Evolutionary conservation across 2,888 invertebrate species (phyloP).

Genomic region (Salticus scenicus): DNA sequence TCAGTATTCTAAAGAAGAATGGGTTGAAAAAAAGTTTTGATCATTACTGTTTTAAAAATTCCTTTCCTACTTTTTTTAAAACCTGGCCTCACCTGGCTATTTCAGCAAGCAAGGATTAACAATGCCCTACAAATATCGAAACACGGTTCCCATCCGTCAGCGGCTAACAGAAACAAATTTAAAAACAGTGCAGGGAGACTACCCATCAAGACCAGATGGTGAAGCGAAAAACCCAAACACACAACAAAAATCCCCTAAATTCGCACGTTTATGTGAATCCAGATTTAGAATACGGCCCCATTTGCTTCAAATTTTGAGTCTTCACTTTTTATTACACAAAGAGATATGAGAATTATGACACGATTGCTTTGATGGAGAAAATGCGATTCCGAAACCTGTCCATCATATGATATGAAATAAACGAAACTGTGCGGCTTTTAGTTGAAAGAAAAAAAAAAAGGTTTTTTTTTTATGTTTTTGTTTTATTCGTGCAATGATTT

Average conservation of each 20-base stretch:
- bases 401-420: too few relatives aligned
- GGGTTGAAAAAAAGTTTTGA: too few relatives aligned
- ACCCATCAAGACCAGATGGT: slow-evolving; percentile 68
- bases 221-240: slow-evolving; percentile 35
- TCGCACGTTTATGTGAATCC: slow-evolving; percentile 64
- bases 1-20: too few relatives aligned
- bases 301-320: slow-evolving; percentile 31
- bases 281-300: slow-evolving; percentile 54
- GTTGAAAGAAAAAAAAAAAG: too few relatives aligned
- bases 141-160: slow-evolving; percentile 49
- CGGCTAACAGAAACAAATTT: slow-evolving; percentile 38
- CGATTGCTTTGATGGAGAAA: not conserved
- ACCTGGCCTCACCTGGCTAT: slow-evolving; percentile 8
- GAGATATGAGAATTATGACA: not conserved
- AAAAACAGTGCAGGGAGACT: slow-evolving; percentile 30
- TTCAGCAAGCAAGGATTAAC: slow-evolving; percentile 21
- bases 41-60: too few relatives aligned
- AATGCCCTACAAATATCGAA: slow-evolving; percentile 15
- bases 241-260: slow-evolving; percentile 59
- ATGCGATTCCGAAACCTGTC: too few relatives aligned
- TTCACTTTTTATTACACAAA: slow-evolving; percentile 15
- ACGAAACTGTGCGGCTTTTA: too few relatives aligned
- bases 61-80: not conserved
- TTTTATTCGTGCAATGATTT: too few relatives aligned
- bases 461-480: too few relatives aligned